A percentile compares a stretch with the other conserved stretches of the same genome.
These are phyloP conservation scores for Mechanitis messenoides DNA, from an alignment of 2,888 invertebrate species.

Conservation along the genomic window DNA sequence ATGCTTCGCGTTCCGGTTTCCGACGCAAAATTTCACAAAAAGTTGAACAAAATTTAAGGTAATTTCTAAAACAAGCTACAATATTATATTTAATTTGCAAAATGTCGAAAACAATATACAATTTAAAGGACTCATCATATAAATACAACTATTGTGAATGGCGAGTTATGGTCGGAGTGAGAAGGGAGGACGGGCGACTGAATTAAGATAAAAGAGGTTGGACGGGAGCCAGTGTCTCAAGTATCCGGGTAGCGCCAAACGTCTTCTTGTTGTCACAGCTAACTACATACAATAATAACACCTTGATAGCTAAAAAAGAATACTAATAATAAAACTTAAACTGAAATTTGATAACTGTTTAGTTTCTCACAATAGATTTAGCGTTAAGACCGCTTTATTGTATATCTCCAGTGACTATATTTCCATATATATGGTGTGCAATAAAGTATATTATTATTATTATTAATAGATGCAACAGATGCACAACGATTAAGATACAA, in stretches of 20 bases:
- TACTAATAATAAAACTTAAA: background rate
- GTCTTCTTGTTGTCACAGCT: conserved; percentile 24
- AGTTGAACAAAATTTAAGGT: conserved; percentile 42
- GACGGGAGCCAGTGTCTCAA: conserved; percentile 68
- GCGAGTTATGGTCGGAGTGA: conserved; percentile 58
- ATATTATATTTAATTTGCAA: conserved; percentile 38
- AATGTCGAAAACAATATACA: conserved; percentile 35
- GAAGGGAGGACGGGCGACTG: conserved; percentile 60
- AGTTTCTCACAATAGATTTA: no score
- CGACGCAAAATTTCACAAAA: conserved; percentile 46
- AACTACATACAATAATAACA: conserved; percentile 1
- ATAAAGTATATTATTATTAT: no score
- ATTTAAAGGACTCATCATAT: conserved; percentile 47
- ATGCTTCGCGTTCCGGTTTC: conserved; percentile 35
- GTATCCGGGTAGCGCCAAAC: conserved; percentile 62
- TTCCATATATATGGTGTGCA: no score
- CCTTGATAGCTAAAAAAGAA: background rate
- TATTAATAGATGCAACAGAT: no score
- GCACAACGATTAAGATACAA: no score
- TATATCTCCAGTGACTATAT: no score
- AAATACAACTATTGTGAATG: conserved; percentile 56
- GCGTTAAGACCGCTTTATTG: no score
- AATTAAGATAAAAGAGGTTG: conserved; percentile 71
- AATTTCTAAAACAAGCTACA: conserved; percentile 47
- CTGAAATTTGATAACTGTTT: background rate